Conservation (phyloP, 1,140 invertebrate species). For the Apis cerana region DNA sequence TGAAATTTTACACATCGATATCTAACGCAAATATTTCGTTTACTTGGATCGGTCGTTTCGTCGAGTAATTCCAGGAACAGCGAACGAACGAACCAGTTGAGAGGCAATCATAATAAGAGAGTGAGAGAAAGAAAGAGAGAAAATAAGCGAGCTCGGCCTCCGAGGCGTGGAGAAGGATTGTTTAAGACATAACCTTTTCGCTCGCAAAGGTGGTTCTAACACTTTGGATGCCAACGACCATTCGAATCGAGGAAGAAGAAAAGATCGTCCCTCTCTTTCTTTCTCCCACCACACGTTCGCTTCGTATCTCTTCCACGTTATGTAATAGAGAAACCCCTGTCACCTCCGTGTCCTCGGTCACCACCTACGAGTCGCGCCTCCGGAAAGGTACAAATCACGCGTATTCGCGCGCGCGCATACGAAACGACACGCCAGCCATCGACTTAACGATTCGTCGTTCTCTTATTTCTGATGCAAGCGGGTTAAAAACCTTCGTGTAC, state of each 20-base stretch:
- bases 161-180: background rate
- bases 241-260: conserved; percentile 39
- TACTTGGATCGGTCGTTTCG: too few relatives aligned
- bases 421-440: background rate
- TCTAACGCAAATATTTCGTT: too few relatives aligned
- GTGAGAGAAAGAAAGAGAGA: background rate
- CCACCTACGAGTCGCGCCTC: conserved; percentile 48
- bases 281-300: conserved; percentile 5
- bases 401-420: background rate
- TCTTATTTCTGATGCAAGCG: too few relatives aligned
- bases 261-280: conserved; percentile 28
- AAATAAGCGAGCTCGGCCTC: background rate
- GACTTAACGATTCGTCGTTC: conserved; percentile 8
- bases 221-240: conserved; percentile 51
- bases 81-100: too few relatives aligned
- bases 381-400: conserved; percentile 36
- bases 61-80: too few relatives aligned
- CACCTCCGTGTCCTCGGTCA: conserved; percentile 31
- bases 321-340: conserved; percentile 46
- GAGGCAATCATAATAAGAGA: background rate
- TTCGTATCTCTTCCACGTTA: conserved; percentile 56
- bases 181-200: conserved; percentile 27
- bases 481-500: background rate
- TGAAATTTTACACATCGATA: too few relatives aligned
- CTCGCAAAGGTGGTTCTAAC: conserved; percentile 43